Conservation (phyloP, 2,888 invertebrate species). For the Lacanobia wlatinum region DNA sequence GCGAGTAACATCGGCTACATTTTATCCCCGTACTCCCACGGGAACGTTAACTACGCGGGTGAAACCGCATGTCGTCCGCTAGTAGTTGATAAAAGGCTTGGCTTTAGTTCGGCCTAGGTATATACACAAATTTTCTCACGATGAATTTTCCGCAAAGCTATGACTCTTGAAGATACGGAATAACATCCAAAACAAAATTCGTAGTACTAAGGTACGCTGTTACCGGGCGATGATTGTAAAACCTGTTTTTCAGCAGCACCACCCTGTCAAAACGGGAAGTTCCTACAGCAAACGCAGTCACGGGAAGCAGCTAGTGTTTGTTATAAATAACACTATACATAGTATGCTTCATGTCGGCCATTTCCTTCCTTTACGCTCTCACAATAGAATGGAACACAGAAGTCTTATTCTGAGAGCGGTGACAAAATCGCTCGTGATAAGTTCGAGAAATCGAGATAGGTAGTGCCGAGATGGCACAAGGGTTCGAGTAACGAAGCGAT, state of each 20-base stretch:
- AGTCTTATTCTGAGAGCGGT: neutral
- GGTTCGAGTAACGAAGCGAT: too few relatives aligned
- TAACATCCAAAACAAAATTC: neutral
- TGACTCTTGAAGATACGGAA: neutral
- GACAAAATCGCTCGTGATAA: neutral
- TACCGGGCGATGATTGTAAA: neutral
- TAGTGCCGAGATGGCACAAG: too few relatives aligned
- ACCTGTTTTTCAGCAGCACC: neutral
- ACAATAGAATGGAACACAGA: slow-evolving; percentile 13
- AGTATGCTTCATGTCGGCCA: slow-evolving; percentile 2
- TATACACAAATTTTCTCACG: too few relatives aligned
- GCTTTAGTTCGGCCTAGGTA: too few relatives aligned
- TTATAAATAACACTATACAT: slow-evolving; percentile 29
- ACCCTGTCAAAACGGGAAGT: slow-evolving; percentile 2
- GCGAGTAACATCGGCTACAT: too few relatives aligned
- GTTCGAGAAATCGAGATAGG: neutral
- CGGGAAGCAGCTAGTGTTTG: slow-evolving; percentile 26
- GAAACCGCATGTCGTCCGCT: too few relatives aligned
- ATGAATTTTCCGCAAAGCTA: neutral
- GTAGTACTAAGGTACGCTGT: neutral
- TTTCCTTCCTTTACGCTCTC: slow-evolving; percentile 27
- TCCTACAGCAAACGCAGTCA: neutral
- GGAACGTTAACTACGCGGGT: too few relatives aligned
- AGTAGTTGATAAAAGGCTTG: too few relatives aligned
- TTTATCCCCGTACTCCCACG: too few relatives aligned